phyloP scores from a whole-genome alignment of 2,113 vertebrate species.

The Tonatia bakeri region DNA sequence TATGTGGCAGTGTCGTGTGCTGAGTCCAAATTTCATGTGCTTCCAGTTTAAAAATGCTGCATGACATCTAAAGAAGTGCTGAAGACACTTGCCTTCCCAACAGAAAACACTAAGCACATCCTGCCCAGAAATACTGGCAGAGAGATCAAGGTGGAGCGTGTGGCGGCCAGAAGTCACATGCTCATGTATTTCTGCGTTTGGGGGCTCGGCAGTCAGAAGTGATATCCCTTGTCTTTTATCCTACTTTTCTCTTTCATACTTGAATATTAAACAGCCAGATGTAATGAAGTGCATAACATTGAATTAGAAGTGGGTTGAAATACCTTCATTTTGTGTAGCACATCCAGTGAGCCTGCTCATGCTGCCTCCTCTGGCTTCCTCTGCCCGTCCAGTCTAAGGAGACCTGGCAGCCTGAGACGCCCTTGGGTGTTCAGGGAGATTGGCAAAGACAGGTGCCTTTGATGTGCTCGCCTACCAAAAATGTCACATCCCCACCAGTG shows the following conservation, averaged over 20 bases:
- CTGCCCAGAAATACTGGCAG: neutral
- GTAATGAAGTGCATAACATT: constrained; percentile 70
- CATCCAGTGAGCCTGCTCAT: constrained; percentile 81
- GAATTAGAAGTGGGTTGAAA: constrained; percentile 78
- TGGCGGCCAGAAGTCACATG: constrained; percentile 63
- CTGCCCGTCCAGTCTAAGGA: constrained; percentile 84
- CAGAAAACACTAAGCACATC: neutral
- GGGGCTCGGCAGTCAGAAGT: constrained; percentile 68
- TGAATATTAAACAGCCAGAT: constrained; percentile 73
- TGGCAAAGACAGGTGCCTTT: constrained; percentile 84
- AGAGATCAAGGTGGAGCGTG: neutral
- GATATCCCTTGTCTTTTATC: constrained; percentile 78
- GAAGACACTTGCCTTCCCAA: constrained; percentile 13
- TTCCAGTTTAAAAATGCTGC: constrained; percentile 12
- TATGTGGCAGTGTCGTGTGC: neutral
- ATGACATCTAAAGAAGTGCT: constrained; percentile 21
- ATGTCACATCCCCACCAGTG: constrained; percentile 85
- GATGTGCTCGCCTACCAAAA: constrained; percentile 89
- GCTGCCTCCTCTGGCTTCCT: constrained; percentile 61
- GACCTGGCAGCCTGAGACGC: constrained; percentile 86
- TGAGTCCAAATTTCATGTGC: neutral
- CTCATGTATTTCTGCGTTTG: constrained; percentile 73
- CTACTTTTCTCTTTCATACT: constrained; percentile 69
- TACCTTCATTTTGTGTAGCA: constrained; percentile 80
- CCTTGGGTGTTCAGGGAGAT: constrained; percentile 89